Evolutionary conservation across 2,113 vertebrate genomes (phyloP).

Genomic region (Madoqua kirkii): DNA sequence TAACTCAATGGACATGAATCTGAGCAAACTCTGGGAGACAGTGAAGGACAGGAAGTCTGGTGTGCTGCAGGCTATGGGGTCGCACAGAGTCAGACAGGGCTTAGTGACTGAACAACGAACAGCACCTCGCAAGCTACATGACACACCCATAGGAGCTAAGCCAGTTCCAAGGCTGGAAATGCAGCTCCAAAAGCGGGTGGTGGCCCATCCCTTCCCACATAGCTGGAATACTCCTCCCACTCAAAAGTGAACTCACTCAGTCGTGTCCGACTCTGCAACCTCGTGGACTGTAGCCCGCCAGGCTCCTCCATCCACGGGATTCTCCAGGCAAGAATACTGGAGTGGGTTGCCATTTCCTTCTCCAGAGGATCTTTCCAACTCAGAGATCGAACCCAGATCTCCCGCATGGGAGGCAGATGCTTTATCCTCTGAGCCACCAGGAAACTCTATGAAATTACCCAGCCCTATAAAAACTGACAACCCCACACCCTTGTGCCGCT

Average conservation of each 20-base stretch:
- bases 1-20: neutral
- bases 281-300: too few species aligned
- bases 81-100: neutral
- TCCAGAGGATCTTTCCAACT: too few species aligned
- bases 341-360: too few species aligned
- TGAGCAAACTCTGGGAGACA: neutral
- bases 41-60: neutral
- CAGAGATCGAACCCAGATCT: too few species aligned
- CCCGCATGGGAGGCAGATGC: too few species aligned
- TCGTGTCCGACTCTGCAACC: too few species aligned
- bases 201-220: neutral
- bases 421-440: too few species aligned
- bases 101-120: neutral
- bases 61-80: neutral
- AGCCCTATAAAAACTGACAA: neutral
- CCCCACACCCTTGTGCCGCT: neutral
- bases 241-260: neutral
- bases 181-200: neutral
- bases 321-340: too few species aligned
- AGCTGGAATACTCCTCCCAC: neutral
- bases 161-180: neutral
- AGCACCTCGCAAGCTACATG: neutral
- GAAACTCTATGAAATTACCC: neutral
- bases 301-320: too few species aligned
- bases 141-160: neutral